Base-by-base conservation (phyloP, 2,113 vertebrate genomes). In the Bujurquina vittata region DNA sequence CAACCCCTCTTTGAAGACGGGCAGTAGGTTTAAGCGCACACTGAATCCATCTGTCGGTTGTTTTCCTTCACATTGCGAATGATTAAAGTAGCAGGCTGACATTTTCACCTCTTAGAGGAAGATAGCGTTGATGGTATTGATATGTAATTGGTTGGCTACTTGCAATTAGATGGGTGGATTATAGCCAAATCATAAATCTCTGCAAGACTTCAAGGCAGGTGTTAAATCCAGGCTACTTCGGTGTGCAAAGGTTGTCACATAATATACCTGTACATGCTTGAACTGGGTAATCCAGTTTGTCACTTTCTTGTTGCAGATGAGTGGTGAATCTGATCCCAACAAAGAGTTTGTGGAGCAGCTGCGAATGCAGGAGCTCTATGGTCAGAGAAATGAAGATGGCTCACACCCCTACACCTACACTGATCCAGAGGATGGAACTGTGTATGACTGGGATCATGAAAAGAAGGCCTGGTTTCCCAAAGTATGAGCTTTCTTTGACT, bases 391-490 rank as follows among this genome's bases (percentile, higher is more conserved):
- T 1, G 91, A 62, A 0, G 90, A 76, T 4, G 90, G 89, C 6
- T 93, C 90, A 1, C 96, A 97, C 83, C 90, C 96, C 0, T 88
- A 89, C 80, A 97, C 96, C 3, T 97, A 95, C 33, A 95, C 94
- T 4, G 97, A 99, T 87, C 96, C 96, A 5, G 91, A 95, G 15
- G 96, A 97, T 4, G 98, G 97, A 43, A 97, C 97, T 1, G 96
- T 96, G 14, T 98, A 98, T 52, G 97, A 99, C 92, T 98, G 98
- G 98, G 97, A 99, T 90, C 93, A 94, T 9, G 96, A 97, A 29
- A 99, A 97, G 95, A 98, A 97, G 79, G 98, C 97, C 77, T 99
- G 98, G 97, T 99, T 99, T 86, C 98, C 98, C 14, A 99, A 98
- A 96, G 98, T 99, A 95, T 17, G 92, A 54, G 2, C 20, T 43